phyloP scores from a whole-genome alignment of 2,113 vertebrate genomes.

The Zootoca vivipara region DNA sequence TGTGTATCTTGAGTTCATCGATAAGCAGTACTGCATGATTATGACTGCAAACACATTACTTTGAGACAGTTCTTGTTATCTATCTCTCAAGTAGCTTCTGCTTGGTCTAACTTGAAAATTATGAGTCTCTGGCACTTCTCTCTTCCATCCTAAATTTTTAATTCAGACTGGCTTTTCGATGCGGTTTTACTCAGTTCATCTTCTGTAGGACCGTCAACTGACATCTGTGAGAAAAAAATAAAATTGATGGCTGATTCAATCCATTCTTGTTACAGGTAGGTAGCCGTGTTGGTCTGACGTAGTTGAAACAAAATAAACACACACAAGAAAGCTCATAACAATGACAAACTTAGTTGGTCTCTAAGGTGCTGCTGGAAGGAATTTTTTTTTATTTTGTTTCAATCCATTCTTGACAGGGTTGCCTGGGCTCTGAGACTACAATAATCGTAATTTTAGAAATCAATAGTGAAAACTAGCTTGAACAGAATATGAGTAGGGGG shows the following conservation, averaged over 20 bases:
- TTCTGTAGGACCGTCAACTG: conserved; percentile 58
- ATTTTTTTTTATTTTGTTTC: too few species aligned
- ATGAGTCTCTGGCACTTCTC: not conserved
- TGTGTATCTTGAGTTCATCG: not conserved
- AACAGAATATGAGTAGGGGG: not conserved
- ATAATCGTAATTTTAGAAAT: not conserved
- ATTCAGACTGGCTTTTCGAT: conserved; percentile 42
- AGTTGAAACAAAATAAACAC: too few species aligned
- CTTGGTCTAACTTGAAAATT: not conserved
- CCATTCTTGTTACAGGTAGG: not conserved
- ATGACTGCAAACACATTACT: not conserved
- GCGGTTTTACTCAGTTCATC: conserved; percentile 40
- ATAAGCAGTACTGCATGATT: not conserved
- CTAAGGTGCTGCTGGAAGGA: too few species aligned
- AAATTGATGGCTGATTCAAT: not conserved
- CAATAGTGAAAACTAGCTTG: not conserved
- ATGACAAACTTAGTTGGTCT: too few species aligned
- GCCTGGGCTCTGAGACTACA: not conserved
- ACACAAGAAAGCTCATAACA: too few species aligned
- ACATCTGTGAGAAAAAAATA: conserved; percentile 53
- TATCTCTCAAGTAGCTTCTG: not conserved
- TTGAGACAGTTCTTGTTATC: not conserved
- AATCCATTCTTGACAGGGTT: not conserved
- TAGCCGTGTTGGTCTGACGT: too few species aligned
- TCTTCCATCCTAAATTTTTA: conserved; percentile 42